Evolutionary conservation across 92 coral and sea anemone genomes (phyloP).

Genomic region (Porites rus): DNA sequence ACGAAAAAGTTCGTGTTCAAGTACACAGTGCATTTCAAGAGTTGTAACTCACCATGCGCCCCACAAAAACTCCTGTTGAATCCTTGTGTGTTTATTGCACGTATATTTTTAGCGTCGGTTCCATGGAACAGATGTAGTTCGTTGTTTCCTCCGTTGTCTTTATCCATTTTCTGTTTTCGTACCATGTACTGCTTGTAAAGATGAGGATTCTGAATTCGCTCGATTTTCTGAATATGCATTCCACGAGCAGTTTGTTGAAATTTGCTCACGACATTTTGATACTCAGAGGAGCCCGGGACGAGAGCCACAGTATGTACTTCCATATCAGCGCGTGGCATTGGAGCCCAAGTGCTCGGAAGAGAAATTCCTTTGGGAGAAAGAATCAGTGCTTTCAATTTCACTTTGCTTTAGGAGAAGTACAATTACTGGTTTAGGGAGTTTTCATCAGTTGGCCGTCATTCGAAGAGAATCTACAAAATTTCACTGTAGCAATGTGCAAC

Average conservation of each 20-base stretch:
- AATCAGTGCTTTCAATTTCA: neutral
- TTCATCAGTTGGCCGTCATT: no score
- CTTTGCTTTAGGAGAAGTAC: neutral
- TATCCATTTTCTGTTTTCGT: conserved; percentile 80
- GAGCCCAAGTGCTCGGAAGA: conserved; percentile 43
- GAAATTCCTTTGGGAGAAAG: conserved; percentile 28
- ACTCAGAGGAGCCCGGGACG: conserved; percentile 63
- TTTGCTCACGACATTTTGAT: conserved; percentile 48
- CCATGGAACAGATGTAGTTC: conserved; percentile 90
- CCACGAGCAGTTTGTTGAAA: conserved; percentile 22
- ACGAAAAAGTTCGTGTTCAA: no score
- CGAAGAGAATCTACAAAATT: no score
- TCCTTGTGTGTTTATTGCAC: conserved; percentile 70
- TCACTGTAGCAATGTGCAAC: no score
- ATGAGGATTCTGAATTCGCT: conserved; percentile 87
- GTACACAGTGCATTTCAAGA: no score
- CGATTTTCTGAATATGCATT: conserved; percentile 54
- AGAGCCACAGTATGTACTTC: conserved; percentile 41
- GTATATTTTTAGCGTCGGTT: conserved; percentile 63
- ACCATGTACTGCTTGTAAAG: conserved; percentile 75
- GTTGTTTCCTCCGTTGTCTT: conserved; percentile 74
- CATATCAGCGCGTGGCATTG: conserved; percentile 31
- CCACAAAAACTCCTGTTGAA: conserved; percentile 91
- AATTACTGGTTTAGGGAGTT: neutral
- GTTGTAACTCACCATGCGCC: conserved; percentile 69